phyloP scores from a whole-genome alignment of 2,888 invertebrate genomes.

The Erebia palarica region DNA sequence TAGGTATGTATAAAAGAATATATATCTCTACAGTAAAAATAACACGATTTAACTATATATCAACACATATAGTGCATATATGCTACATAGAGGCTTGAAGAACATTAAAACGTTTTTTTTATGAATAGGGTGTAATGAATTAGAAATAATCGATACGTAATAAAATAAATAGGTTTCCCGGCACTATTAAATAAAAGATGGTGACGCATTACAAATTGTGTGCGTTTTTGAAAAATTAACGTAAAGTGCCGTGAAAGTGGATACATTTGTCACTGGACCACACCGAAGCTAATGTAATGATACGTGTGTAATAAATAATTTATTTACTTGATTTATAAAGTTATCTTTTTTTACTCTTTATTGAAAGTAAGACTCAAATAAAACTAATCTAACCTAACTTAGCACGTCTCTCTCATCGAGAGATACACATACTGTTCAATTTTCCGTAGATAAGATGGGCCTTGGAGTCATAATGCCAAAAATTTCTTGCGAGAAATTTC shows the following conservation, averaged over 20 bases:
- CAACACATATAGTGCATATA: too few relatives aligned
- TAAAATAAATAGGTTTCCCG: constrained; percentile 10
- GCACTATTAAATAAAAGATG: constrained; percentile 9
- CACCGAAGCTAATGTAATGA: constrained; percentile 32
- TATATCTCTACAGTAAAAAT: too few relatives aligned
- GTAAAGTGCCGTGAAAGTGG: constrained; percentile 37
- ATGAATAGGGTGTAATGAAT: not conserved
- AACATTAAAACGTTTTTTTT: not conserved
- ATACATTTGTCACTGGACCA: constrained; percentile 41
- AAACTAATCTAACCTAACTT: too few relatives aligned
- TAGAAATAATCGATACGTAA: constrained; percentile 7
- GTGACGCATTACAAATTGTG: constrained; percentile 24
- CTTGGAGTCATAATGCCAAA: too few relatives aligned
- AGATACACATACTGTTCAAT: too few relatives aligned
- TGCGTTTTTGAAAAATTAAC: constrained; percentile 29
- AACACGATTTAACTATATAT: too few relatives aligned
- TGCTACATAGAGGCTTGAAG: not conserved
- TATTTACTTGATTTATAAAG: constrained; percentile 19
- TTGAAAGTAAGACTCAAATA: too few relatives aligned
- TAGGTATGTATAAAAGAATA: too few relatives aligned
- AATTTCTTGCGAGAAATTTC: too few relatives aligned
- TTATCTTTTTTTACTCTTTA: too few relatives aligned
- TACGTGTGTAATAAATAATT: constrained; percentile 29
- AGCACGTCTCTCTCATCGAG: too few relatives aligned
- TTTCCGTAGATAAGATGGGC: too few relatives aligned